Evolutionary conservation across 2,888 invertebrate genomes (phyloP).

Genomic region (Thumatha senex): DNA sequence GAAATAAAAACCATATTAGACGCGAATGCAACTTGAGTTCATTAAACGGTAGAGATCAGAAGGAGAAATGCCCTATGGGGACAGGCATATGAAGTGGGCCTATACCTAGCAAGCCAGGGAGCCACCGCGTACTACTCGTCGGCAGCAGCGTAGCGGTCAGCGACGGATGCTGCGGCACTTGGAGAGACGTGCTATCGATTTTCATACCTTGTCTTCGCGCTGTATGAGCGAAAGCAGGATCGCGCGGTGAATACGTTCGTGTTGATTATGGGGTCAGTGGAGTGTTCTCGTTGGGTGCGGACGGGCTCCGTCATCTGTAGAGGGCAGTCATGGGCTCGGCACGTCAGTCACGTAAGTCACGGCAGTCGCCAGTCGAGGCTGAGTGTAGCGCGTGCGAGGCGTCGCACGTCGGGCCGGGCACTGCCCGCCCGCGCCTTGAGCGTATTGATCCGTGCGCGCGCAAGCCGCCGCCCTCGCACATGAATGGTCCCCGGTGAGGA

Average conservation of each 20-base stretch:
- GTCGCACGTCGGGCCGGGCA: constrained; percentile 73
- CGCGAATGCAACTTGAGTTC: no score
- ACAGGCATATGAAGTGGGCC: no score
- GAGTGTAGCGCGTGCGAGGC: constrained; percentile 59
- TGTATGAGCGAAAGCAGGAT: constrained; percentile 47
- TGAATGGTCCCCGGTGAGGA: constrained; percentile 75
- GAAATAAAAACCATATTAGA: no score
- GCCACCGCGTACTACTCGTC: constrained; percentile 8
- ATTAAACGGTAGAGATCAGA: no score
- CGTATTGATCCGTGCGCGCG: constrained; percentile 73
- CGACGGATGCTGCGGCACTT: constrained; percentile 54
- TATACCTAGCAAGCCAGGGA: no score
- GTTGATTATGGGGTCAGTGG: constrained; percentile 63
- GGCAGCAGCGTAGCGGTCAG: constrained; percentile 42
- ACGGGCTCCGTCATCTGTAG: constrained; percentile 83
- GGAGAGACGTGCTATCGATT: constrained; percentile 60
- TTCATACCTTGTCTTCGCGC: constrained; percentile 69
- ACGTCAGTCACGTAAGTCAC: no score
- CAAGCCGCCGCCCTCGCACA: constrained; percentile 70
- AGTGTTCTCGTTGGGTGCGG: constrained; percentile 65
- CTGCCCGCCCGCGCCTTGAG: constrained; percentile 62
- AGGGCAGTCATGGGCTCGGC: constrained; percentile 74
- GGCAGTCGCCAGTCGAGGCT: constrained; percentile 43
- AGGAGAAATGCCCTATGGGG: no score
- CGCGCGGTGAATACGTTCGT: constrained; percentile 57